Evolutionary conservation across 2,113 vertebrate species (phyloP).

Genomic region (Arothron firmamentum): DNA sequence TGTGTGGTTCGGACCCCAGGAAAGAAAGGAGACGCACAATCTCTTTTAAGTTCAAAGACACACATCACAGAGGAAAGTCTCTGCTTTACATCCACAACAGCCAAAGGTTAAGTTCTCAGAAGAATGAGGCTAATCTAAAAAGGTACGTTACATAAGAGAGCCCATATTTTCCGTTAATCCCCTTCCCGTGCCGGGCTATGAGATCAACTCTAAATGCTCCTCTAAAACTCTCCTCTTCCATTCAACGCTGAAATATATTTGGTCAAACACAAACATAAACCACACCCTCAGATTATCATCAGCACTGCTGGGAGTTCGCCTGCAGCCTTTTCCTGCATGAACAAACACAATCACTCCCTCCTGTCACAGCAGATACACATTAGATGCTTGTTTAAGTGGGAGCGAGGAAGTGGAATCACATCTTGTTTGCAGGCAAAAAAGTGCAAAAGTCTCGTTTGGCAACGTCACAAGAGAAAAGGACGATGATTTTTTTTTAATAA

Average conservation of each 20-base stretch:
- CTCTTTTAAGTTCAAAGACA: too few species aligned
- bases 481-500: too few species aligned
- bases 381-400: not conserved
- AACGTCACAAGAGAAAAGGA: too few species aligned
- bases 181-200: slow-evolving; percentile 8
- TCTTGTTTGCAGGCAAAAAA: not conserved
- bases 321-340: slow-evolving; percentile 20
- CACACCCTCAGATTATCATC: not conserved
- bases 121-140: slow-evolving; percentile 47
- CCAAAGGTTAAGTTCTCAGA: slow-evolving; percentile 30
- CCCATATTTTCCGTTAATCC: slow-evolving; percentile 39
- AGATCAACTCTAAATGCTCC: not conserved
- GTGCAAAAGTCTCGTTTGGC: too few species aligned
- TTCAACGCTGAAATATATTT: not conserved
- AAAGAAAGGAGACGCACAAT: too few species aligned
- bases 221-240: not conserved
- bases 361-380: slow-evolving; percentile 2
- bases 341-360: slow-evolving; percentile 1
- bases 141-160: slow-evolving; percentile 47
- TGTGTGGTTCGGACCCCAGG: too few species aligned
- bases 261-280: not conserved
- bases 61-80: too few species aligned
- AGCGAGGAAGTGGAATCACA: not conserved
- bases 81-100: not conserved
- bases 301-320: slow-evolving; percentile 1